phyloP scores from a whole-genome alignment of 2,113 vertebrate genomes.

The Alces alces region DNA sequence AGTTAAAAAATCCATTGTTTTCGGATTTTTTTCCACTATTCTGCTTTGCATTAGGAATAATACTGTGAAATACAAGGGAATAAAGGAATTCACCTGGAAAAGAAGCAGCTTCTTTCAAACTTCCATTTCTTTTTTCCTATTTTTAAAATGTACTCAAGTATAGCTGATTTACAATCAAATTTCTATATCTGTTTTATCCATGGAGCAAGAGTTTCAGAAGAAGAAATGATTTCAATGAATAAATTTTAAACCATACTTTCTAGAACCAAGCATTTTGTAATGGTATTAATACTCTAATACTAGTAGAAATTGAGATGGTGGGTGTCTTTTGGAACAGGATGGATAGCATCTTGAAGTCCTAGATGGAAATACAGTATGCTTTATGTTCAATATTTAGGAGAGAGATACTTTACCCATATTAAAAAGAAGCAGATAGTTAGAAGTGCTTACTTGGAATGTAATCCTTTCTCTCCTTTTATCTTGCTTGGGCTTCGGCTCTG shows the following conservation, averaged over 20 bases:
- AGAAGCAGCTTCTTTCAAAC: constrained; percentile 3
- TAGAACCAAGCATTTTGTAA: not conserved
- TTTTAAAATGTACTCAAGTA: not conserved
- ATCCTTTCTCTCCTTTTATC: constrained; percentile 22
- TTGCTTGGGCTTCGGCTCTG: not conserved
- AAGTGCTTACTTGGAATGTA: not conserved
- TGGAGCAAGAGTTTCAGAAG: not conserved
- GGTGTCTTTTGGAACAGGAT: not conserved
- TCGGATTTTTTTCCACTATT: not conserved
- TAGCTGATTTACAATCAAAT: not conserved
- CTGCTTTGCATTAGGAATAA: not conserved
- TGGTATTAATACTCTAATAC: not conserved
- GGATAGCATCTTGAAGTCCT: not conserved
- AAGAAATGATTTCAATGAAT: not conserved
- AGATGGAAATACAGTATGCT: not conserved
- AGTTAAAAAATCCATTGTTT: not conserved
- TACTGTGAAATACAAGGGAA: not conserved
- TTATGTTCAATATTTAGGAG: not conserved
- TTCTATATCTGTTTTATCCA: not conserved
- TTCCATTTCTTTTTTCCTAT: not conserved
- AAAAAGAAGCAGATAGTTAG: constrained; percentile 48
- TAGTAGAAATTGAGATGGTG: not conserved
- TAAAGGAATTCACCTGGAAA: not conserved
- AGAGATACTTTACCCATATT: not conserved
- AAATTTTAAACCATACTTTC: not conserved